phyloP scores from a whole-genome alignment of 1,140 invertebrate genomes.

The Trichonephila clavata region DNA sequence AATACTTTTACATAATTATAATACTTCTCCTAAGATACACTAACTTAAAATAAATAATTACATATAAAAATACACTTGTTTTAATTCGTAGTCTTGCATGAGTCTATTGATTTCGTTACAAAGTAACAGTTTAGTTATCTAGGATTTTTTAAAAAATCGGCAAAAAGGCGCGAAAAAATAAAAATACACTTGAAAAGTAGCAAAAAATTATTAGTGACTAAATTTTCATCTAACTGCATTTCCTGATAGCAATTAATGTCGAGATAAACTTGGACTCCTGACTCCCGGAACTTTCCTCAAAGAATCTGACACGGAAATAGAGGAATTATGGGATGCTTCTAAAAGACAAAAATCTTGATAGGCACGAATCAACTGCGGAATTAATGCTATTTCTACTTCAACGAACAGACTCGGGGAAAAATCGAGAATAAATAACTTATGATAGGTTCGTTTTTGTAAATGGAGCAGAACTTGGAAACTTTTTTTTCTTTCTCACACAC shows the following conservation, averaged over 20 bases:
- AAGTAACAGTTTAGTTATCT: too few species aligned
- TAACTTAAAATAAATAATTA: too few species aligned
- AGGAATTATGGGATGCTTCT: neutral
- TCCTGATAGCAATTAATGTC: neutral
- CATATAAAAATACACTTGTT: too few species aligned
- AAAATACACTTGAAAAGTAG: too few species aligned
- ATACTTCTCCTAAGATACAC: too few species aligned
- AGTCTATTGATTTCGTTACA: too few species aligned
- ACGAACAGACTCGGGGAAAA: neutral
- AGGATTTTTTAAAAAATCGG: too few species aligned
- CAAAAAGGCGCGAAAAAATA: too few species aligned
- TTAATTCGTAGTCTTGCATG: too few species aligned
- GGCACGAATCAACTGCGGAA: neutral
- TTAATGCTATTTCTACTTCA: neutral
- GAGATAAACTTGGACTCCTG: neutral
- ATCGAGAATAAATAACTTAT: neutral
- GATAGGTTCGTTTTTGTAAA: neutral
- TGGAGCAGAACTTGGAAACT: neutral
- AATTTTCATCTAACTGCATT: too few species aligned
- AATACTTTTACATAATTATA: too few species aligned
- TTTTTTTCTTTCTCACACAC: neutral
- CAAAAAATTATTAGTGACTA: too few species aligned
- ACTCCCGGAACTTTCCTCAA: slow-evolving; percentile 21
- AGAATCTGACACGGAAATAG: slow-evolving; percentile 31
- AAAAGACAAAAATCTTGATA: neutral